These are phyloP conservation scores for Mus spretus DNA, from an alignment of 2,797 vertebrate species.

Conservation along the genomic window DNA sequence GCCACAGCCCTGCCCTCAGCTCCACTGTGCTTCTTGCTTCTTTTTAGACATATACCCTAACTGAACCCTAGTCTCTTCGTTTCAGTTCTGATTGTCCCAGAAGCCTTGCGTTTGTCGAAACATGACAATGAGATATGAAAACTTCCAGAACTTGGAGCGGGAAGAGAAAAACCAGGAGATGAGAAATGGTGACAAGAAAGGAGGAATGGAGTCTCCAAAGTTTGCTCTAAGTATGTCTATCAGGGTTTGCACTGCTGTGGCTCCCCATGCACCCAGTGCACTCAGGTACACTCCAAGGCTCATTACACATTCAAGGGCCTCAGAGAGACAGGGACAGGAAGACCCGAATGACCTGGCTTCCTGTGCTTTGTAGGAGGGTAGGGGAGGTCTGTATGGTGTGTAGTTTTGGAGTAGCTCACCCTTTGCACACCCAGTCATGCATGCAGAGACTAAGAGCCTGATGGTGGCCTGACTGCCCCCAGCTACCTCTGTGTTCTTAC, in stretches of 20 bases:
- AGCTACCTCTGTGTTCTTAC: neutral
- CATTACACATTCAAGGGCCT: neutral
- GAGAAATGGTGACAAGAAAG: conserved; percentile 48
- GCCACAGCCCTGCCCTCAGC: neutral
- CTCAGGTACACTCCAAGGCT: neutral
- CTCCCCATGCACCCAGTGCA: rapidly evolving
- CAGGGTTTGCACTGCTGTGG: neutral
- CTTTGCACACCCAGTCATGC: no score
- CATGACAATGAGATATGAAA: conserved; percentile 63
- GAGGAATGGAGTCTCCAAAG: neutral
- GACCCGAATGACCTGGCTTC: neutral
- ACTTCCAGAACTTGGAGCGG: conserved; percentile 49
- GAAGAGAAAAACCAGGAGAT: conserved; percentile 35
- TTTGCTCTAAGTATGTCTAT: neutral
- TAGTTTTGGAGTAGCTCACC: neutral
- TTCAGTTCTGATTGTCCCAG: neutral
- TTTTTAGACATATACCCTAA: no score
- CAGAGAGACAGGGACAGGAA: neutral
- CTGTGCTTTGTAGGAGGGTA: no score
- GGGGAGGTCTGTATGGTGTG: rapidly evolving
- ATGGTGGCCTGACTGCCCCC: neutral
- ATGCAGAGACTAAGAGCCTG: neutral
- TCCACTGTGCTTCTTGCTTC: no score
- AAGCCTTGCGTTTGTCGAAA: neutral
- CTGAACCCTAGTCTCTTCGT: neutral